Percentiles rank a stretch among this genome's conserved stretches.
Conservation (phyloP, 2,888 invertebrate genomes). For the Deroplatys truncata region DNA sequence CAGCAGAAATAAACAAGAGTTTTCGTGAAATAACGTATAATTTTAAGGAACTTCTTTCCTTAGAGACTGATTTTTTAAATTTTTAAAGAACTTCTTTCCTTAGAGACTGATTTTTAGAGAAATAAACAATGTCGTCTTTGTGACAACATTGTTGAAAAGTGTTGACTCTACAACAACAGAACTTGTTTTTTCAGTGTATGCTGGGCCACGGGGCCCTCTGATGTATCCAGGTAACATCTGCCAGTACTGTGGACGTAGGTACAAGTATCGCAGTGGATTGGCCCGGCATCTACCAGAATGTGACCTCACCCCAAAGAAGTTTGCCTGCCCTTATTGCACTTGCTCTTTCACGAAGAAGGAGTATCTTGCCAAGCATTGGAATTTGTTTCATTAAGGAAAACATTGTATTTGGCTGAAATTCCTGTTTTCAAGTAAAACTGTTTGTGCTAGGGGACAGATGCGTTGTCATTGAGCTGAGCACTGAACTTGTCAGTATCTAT, state of each 20-base stretch:
- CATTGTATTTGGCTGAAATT: background rate
- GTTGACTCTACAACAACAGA: background rate
- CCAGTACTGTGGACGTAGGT: constrained; percentile 37
- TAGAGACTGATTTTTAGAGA: background rate
- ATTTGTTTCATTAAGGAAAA: background rate
- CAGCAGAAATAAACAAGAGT: background rate
- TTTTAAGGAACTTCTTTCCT: background rate
- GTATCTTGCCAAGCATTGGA: constrained; percentile 3
- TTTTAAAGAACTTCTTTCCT: background rate
- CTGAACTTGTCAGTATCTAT: background rate
- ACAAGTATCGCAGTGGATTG: constrained; percentile 41
- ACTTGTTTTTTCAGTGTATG: constrained; percentile 9
- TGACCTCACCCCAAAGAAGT: constrained; percentile 13
- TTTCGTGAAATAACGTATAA: background rate
- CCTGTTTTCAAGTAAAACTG: background rate
- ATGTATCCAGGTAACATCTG: constrained; percentile 30
- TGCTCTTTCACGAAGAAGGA: constrained; percentile 7
- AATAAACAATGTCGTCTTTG: background rate
- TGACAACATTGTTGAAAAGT: background rate
- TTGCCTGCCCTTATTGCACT: constrained; percentile 13
- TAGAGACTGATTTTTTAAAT: background rate
- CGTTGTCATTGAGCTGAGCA: background rate
- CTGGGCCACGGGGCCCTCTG: background rate
- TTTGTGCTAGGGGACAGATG: background rate
- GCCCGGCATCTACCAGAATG: constrained; percentile 41